These are phyloP conservation scores for Metopia argyrocephala DNA, from an alignment of 2,888 invertebrate species.

Conservation along the genomic window DNA sequence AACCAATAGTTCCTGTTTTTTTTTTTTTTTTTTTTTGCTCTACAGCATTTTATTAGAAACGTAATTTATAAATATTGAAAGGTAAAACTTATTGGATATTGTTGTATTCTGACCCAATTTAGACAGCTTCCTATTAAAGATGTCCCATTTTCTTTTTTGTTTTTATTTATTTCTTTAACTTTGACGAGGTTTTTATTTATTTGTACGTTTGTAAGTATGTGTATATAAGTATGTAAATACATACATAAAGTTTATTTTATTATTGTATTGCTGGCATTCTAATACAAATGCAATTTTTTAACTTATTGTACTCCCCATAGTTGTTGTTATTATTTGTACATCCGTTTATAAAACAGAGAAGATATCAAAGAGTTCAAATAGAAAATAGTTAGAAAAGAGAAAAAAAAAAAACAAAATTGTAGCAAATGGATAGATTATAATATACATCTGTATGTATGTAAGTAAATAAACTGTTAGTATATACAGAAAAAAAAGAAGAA, in stretches of 20 bases:
- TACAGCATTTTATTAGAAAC: too few relatives aligned
- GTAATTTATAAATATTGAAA: too few relatives aligned
- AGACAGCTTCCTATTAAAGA: neutral
- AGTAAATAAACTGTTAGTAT: too few relatives aligned
- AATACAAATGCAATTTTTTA: neutral
- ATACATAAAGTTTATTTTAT: too few relatives aligned
- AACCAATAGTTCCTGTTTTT: too few relatives aligned
- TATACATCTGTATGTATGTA: too few relatives aligned
- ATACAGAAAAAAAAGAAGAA: too few relatives aligned
- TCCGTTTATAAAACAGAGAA: constrained; percentile 19
- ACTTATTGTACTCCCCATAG: too few relatives aligned
- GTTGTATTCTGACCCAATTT: too few relatives aligned
- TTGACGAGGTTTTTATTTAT: neutral
- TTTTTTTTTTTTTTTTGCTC: too few relatives aligned
- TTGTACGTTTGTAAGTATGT: neutral
- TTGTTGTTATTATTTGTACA: constrained; percentile 9
- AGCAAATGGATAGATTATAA: neutral
- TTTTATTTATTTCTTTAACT: neutral
- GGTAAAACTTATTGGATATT: too few relatives aligned
- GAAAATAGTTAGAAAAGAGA: neutral
- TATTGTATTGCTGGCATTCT: neutral
- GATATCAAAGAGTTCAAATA: constrained; percentile 21
- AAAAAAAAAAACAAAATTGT: neutral
- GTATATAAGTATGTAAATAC: neutral
- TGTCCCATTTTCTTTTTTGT: neutral